Evolutionary conservation across 2,888 invertebrate genomes (phyloP), one percentile per base, ranked within the genome.

Genomic region (Drosophila suboccidentalis): DNA sequence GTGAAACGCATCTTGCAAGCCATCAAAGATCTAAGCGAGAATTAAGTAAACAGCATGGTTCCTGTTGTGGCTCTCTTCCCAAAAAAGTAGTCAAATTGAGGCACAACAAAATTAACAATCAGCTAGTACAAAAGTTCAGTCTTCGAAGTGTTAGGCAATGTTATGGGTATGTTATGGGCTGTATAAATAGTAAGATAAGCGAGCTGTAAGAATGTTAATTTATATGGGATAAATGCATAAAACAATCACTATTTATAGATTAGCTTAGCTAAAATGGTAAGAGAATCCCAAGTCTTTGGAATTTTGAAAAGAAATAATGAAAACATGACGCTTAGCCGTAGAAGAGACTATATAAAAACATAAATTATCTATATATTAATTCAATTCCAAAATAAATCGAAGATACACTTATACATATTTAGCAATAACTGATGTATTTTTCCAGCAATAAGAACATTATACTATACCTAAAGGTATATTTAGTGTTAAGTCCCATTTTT

Each of bases 1-100:
- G 96, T 98, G 34, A 99, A 99, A 93, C 95, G 99, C 90, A 97
- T 99, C 80, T 95, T 98, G 76, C 97, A 98, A 92, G 98, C 97
- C 22, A 97, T 98, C 73, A 97, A 97, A 93, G 98, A 98, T 92
- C 93, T 97, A 46, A 90, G 89, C 49, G 91, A 91, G 64, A 92
- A 91, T 72, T 93, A 91, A 89, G 65, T 47, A 59, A 55, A 38
- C 44, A 44, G 55, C 51, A 67, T 66, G 53, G 73, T 80, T 72
- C 71, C 72, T 71, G 62, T 63, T 72, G 41, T 41, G 51, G 13
- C 36, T 36, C 29, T 22, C 29, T 32, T 43, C 15, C 8, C 1
- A 4, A 47, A n/a, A 3, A 32, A 5, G 29, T 29, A 2, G 32
- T 15, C 2, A n/a, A 29, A 10, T 6, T 2, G 17, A 19, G 38